phyloP scores from a whole-genome alignment of 1,140 invertebrate genomes.

The Drosophila santomea region DNA sequence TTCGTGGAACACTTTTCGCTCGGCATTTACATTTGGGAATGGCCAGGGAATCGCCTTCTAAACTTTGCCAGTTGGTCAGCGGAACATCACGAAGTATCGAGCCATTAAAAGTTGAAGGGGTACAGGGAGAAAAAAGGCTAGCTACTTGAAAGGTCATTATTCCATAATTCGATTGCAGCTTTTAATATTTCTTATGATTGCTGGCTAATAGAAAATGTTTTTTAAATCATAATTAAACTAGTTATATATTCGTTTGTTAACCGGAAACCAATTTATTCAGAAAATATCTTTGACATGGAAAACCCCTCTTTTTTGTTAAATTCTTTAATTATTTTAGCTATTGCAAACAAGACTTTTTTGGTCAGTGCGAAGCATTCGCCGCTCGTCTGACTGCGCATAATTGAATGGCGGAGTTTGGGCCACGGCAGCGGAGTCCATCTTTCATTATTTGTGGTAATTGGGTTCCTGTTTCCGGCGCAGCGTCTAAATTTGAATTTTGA shows the following conservation, averaged over 20 bases:
- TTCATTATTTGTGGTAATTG: conserved; percentile 72
- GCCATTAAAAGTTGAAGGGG: conserved; percentile 47
- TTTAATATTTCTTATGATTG: no score
- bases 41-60: conserved; percentile 28
- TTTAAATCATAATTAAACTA: no score
- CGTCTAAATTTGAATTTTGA: conserved; percentile 26
- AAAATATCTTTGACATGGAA: no score
- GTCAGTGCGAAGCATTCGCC: conserved; percentile 29
- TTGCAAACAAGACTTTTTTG: neutral
- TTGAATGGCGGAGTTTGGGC: conserved; percentile 16
- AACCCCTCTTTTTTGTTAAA: no score
- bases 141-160: no score
- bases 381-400: conserved; percentile 53
- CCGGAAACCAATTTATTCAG: no score
- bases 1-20: conserved; percentile 33
- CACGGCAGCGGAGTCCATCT: conserved; percentile 31
- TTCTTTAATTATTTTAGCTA: no score
- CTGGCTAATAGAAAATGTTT: no score
- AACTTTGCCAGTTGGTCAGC: conserved; percentile 50
- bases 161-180: no score
- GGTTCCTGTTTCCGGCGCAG: conserved; percentile 48
- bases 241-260: no score
- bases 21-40: conserved; percentile 52
- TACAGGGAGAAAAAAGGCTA: conserved; percentile 16
- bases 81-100: conserved; percentile 39